Percentiles rank a stretch among this genome's conserved stretches.
phyloP scores from a whole-genome alignment of 2,113 vertebrate genomes.

The Callospermophilus lateralis region DNA sequence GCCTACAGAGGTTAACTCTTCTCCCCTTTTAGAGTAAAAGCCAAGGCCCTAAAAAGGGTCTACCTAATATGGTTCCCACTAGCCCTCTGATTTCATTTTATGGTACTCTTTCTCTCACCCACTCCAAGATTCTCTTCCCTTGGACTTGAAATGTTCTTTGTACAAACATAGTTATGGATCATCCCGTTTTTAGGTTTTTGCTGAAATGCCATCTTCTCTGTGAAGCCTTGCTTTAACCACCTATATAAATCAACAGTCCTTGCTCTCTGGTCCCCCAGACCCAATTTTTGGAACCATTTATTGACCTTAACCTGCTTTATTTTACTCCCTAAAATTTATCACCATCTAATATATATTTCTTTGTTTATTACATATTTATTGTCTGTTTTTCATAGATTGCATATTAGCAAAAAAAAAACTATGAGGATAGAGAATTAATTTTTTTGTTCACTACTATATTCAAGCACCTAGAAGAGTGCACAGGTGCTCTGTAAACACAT shows the following conservation, averaged over 20 bases:
- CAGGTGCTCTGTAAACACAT: background rate
- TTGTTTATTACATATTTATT: background rate
- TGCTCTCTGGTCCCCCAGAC: background rate
- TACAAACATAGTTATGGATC: background rate
- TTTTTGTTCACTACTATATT: background rate
- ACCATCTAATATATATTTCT: background rate
- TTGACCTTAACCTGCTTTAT: background rate
- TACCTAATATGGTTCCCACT: background rate
- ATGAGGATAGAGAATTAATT: background rate
- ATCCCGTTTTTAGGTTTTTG: background rate
- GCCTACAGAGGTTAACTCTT: background rate
- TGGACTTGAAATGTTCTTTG: background rate
- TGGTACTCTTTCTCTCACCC: rapidly evolving
- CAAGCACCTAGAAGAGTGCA: background rate
- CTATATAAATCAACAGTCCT: background rate
- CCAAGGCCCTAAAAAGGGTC: background rate
- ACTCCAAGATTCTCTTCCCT: background rate
- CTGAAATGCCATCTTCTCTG: background rate
- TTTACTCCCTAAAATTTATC: background rate
- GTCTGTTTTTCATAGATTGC: background rate
- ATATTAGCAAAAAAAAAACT: background rate
- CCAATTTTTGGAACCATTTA: background rate
- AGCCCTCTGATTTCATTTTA: background rate
- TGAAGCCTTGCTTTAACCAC: background rate
- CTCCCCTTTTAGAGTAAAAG: background rate